Percentiles rank a stretch among this genome's conserved stretches.
Conservation (phyloP, 2,797 vertebrate genomes). For the Lates japonicus region DNA sequence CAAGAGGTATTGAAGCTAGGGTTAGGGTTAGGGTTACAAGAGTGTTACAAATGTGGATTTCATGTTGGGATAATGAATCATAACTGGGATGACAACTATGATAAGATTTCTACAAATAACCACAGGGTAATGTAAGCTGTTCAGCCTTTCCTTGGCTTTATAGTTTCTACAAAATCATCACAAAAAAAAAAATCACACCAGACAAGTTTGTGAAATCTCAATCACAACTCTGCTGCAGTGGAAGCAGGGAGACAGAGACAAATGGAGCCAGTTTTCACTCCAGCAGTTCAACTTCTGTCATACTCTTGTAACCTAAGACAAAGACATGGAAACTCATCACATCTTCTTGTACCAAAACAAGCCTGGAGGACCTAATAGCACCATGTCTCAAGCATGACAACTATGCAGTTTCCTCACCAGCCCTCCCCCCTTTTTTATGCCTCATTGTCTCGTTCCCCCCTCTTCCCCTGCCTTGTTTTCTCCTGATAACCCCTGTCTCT, state of each 20-base stretch:
- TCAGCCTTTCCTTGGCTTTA: not conserved
- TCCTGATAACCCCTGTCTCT: slow-evolving; percentile 69
- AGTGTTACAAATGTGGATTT: not conserved
- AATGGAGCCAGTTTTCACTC: slow-evolving; percentile 59
- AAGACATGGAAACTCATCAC: slow-evolving; percentile 66
- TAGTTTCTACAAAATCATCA: not conserved
- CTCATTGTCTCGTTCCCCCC: slow-evolving; percentile 58
- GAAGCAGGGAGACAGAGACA: slow-evolving; percentile 45
- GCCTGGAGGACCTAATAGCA: slow-evolving; percentile 63
- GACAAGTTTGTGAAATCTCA: slow-evolving; percentile 45
- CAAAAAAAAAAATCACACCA: not conserved
- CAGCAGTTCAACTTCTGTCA: slow-evolving; percentile 64
- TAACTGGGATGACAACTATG: not conserved
- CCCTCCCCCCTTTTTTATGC: slow-evolving; percentile 45
- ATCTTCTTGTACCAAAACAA: slow-evolving; percentile 76
- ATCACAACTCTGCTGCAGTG: slow-evolving; percentile 40
- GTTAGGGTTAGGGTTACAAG: no score
- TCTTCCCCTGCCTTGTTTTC: slow-evolving; percentile 58
- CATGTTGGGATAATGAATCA: not conserved
- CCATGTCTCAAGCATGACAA: slow-evolving; percentile 75
- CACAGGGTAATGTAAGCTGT: not conserved
- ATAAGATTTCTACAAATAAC: not conserved
- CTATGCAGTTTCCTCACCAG: slow-evolving; percentile 57
- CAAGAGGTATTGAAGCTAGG: no score
- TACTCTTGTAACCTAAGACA: slow-evolving; percentile 63